Conservation (phyloP, 2,888 invertebrate species). For the Saturnia japonica region DNA sequence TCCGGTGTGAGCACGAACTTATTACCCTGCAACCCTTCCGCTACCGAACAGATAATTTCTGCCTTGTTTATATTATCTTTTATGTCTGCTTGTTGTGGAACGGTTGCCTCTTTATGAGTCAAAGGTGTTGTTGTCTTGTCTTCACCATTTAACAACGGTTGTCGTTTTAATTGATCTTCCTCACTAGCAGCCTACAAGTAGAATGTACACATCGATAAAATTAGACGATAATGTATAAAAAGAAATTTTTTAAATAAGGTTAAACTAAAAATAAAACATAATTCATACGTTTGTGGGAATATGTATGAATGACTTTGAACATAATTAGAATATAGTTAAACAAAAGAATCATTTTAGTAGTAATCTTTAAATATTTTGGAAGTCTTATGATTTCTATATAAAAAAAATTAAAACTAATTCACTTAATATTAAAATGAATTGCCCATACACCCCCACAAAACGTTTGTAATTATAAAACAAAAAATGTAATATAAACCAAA, state of each 20-base stretch:
- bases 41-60: slow-evolving; percentile 62
- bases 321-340: slow-evolving; percentile 15
- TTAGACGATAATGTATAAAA: neutral
- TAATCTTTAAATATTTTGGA: slow-evolving; percentile 13
- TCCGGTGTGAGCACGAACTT: slow-evolving; percentile 94
- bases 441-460: slow-evolving; percentile 82
- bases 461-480: slow-evolving; percentile 62
- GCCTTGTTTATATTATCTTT: slow-evolving; percentile 69
- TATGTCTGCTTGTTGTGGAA: slow-evolving; percentile 67
- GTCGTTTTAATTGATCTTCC: slow-evolving; percentile 62
- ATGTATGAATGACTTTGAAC: slow-evolving; percentile 47
- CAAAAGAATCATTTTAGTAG: slow-evolving; percentile 13
- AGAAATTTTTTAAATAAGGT: slow-evolving; percentile 29
- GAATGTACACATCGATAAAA: slow-evolving; percentile 31
- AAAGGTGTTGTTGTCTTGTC: slow-evolving; percentile 70
- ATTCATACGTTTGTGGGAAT: slow-evolving; percentile 75
- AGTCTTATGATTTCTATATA: slow-evolving; percentile 6
- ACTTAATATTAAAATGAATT: slow-evolving; percentile 47
- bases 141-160: slow-evolving; percentile 70
- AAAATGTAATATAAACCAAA: slow-evolving; percentile 66
- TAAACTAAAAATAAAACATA: slow-evolving; percentile 45
- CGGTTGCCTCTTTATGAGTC: slow-evolving; percentile 64
- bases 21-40: slow-evolving; percentile 57
- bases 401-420: slow-evolving; percentile 3
- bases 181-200: slow-evolving; percentile 69